Conservation (phyloP, 2,888 invertebrate genomes). For the Oscheius sp. region DNA sequence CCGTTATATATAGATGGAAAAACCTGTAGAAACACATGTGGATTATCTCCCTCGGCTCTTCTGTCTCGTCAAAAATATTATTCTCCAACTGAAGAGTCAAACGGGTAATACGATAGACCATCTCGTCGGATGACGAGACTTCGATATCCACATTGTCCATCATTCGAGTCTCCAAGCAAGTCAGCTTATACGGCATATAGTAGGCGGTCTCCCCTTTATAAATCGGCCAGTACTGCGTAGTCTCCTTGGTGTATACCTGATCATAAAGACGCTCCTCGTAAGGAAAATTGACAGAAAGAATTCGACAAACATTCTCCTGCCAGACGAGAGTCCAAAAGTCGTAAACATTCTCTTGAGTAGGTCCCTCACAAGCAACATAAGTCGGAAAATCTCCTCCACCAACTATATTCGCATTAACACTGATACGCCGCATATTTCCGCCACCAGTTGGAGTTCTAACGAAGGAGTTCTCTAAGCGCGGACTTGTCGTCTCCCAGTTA, state of each 20-base stretch:
- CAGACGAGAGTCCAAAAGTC: slow-evolving; percentile 42
- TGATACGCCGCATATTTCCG: slow-evolving; percentile 10
- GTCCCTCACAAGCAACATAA: slow-evolving; percentile 42
- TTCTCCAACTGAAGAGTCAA: slow-evolving; percentile 30
- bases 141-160: slow-evolving; percentile 19
- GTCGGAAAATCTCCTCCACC: slow-evolving; percentile 16
- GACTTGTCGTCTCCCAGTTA: slow-evolving; percentile 8
- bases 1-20: not conserved
- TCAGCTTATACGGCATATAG: slow-evolving; percentile 37
- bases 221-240: slow-evolving; percentile 43
- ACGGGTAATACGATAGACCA: slow-evolving; percentile 37
- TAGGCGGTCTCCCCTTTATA: slow-evolving; percentile 22
- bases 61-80: slow-evolving; percentile 29
- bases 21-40: slow-evolving; percentile 37
- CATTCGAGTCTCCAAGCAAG: slow-evolving; percentile 24
- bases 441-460: slow-evolving; percentile 3
- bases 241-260: slow-evolving; percentile 7
- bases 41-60: slow-evolving; percentile 26
- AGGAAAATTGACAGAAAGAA: slow-evolving; percentile 38
- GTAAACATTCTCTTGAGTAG: slow-evolving; percentile 33
- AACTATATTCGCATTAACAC: slow-evolving; percentile 38
- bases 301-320: slow-evolving; percentile 30
- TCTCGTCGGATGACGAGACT: slow-evolving; percentile 1
- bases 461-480: not conserved
- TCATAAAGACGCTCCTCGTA: slow-evolving; percentile 37